Evolutionary conservation across 2,888 invertebrate species (phyloP), one percentile per base, ranked within the genome.

Genomic region (Sarcophaga subvicina): DNA sequence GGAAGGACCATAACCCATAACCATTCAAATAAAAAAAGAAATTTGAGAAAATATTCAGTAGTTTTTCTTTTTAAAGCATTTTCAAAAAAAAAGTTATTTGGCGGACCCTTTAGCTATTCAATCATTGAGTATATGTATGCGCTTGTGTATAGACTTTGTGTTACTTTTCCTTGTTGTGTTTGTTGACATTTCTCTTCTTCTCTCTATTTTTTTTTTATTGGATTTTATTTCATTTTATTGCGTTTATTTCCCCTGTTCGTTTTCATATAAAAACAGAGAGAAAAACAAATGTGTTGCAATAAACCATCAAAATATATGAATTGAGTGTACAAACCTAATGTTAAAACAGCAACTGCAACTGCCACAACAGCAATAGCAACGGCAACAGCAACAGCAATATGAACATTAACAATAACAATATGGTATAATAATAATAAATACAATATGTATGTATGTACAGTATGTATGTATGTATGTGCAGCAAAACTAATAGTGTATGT

Each of bases 401-500:
- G 4, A 12, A 54, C 54, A 54, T 49, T 5, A 54, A 54, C 54
- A 54, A 54, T 54, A 54, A 54, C 17, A 54, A 14, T 54, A 14
- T 54, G 54, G 11, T 3, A 54, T 54, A 54, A 54, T 54, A 54
- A 17, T 54, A 54, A 54, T 14, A 54, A 37, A 8, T 8, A 37
- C 37, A 6, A 37, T 27, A 27, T 27, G 27, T 27, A 5, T 5
- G 27, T 27, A 27, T 27, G 37, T 37, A 25, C 25, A 25, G 6
- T 37, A 37, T 37, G 37, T 37, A 37, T 37, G 37, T 6, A 37
- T 37, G 37, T 10, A 10, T 37, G 37, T 54, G 17, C 64, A 63
- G n/a, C 47, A 83, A 45, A 83, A 75, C 83, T 70, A 79, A 84
- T 79, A 80, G 83, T 79, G 67, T 79, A 54, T 69, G 63, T 54